Percentiles rank a stretch among this genome's conserved stretches.
Conservation (phyloP, 2,113 vertebrate genomes). For the Agelaius phoeniceus region DNA sequence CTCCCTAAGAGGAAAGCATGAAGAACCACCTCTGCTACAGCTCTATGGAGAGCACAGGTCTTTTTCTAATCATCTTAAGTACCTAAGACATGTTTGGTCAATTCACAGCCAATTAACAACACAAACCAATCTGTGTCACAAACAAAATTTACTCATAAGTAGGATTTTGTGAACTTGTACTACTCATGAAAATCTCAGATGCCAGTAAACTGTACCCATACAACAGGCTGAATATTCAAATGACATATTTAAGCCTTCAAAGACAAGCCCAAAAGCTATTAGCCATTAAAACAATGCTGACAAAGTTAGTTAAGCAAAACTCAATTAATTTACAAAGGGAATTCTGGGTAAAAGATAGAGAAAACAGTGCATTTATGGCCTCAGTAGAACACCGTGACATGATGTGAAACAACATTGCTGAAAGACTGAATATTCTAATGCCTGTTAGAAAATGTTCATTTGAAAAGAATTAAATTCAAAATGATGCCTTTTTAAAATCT, state of each 20-base stretch:
- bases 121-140: background rate
- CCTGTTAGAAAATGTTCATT: background rate
- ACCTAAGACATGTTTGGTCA: background rate
- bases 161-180: background rate
- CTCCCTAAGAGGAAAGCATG: background rate
- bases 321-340: background rate
- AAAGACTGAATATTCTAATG: background rate
- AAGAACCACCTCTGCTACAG: background rate
- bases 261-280: background rate
- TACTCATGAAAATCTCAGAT: background rate
- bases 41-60: background rate
- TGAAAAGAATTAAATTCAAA: constrained; percentile 5
- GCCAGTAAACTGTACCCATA: background rate
- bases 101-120: background rate
- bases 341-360: background rate
- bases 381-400: background rate
- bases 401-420: background rate
- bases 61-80: background rate
- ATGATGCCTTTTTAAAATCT: background rate
- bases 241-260: background rate
- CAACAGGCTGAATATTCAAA: background rate
- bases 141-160: background rate
- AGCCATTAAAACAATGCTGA: background rate
- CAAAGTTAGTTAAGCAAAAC: background rate
- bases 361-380: background rate